Conservation (phyloP, 2,888 invertebrate genomes). For the Synanthedon formicaeformis region DNA sequence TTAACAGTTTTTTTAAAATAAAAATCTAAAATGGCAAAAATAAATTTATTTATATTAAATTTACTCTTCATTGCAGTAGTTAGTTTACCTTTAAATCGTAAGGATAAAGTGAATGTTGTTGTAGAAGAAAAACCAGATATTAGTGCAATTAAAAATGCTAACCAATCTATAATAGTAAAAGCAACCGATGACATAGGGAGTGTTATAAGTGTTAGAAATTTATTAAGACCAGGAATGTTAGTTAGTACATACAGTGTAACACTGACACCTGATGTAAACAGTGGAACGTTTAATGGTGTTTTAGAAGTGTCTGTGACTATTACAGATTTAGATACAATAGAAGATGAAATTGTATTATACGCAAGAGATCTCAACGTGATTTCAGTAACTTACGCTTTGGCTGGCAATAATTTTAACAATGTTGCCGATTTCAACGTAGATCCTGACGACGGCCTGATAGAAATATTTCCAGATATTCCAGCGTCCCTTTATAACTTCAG, state of each 20-base stretch:
- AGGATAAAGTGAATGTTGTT: no score
- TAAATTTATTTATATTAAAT: no score
- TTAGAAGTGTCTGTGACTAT: slow-evolving; percentile 21
- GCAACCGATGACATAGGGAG: not conserved
- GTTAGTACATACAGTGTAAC: slow-evolving; percentile 24
- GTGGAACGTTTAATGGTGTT: slow-evolving; percentile 25
- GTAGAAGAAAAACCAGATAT: not conserved
- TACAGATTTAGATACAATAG: slow-evolving; percentile 16
- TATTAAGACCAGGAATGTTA: slow-evolving; percentile 32
- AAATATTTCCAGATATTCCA: slow-evolving; percentile 20
- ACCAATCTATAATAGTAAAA: not conserved
- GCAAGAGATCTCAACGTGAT: slow-evolving; percentile 19
- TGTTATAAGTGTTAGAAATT: not conserved
- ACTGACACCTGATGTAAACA: slow-evolving; percentile 19
- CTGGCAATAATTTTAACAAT: slow-evolving; percentile 13
- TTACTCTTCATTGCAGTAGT: no score
- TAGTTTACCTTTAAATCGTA: no score
- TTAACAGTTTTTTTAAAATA: no score
- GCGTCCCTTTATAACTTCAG: slow-evolving; percentile 22
- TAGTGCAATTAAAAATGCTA: not conserved
- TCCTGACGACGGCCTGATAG: slow-evolving; percentile 22
- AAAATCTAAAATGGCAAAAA: no score
- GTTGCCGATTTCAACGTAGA: slow-evolving; percentile 14
- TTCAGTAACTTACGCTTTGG: slow-evolving; percentile 21
- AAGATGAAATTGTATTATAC: slow-evolving; percentile 25